phyloP scores from a whole-genome alignment of 2,797 vertebrate genomes.

The Propithecus perrieri region DNA sequence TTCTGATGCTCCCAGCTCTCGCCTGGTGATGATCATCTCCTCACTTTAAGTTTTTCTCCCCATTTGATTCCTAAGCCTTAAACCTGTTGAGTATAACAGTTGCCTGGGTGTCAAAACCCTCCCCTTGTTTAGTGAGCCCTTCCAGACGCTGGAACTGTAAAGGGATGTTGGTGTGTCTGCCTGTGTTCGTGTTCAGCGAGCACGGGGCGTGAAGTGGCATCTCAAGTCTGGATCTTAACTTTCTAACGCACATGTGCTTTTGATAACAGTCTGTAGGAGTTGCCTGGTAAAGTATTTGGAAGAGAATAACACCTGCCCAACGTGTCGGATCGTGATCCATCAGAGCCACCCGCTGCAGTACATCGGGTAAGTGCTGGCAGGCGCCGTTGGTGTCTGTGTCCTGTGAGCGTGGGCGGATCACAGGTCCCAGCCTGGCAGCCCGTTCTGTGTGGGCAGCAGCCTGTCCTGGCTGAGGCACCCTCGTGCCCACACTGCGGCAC shows the following conservation, averaged over 20 bases:
- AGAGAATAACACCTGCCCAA: constrained; percentile 99
- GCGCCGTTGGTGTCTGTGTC: neutral
- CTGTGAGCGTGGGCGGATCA: neutral
- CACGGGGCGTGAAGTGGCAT: neutral
- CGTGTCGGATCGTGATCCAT: constrained; percentile 99
- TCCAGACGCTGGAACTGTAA: neutral
- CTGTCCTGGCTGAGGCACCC: neutral
- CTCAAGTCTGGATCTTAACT: neutral
- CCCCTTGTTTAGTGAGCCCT: neutral
- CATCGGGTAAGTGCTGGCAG: constrained; percentile 91
- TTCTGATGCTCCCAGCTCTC: neutral
- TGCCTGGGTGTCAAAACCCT: too few species aligned
- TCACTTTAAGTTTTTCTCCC: neutral
- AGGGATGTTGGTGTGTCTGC: neutral
- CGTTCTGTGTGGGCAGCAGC: neutral
- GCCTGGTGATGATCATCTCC: too few species aligned
- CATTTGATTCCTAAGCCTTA: neutral
- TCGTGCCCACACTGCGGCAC: accelerated
- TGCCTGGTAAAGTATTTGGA: constrained; percentile 99
- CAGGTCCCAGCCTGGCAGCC: neutral
- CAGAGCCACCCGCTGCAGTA: constrained; percentile 99
- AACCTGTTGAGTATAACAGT: neutral
- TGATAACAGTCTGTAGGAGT: constrained; percentile 95
- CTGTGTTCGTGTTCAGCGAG: neutral
- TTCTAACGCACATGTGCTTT: neutral